phyloP scores from a whole-genome alignment of 2,797 vertebrate genomes.

The Loriculus beryllinus region DNA sequence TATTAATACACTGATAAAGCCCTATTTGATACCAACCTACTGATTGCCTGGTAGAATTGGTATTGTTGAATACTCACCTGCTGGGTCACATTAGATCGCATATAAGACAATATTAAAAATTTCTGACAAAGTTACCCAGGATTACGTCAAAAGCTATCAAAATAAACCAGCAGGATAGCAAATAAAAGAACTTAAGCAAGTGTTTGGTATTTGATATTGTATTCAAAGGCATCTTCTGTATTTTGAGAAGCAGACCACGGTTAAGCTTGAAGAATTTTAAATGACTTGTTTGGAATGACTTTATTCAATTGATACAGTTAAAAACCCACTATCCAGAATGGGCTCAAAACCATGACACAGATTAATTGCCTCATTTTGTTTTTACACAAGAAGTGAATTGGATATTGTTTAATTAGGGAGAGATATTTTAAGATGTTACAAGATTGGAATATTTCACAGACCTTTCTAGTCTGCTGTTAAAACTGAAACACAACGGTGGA shows the following conservation, averaged over 20 bases:
- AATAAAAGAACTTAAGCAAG: background rate
- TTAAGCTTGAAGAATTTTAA: slow-evolving; percentile 19
- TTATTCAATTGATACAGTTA: slow-evolving; percentile 8
- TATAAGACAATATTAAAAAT: background rate
- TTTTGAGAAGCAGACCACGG: background rate
- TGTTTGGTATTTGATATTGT: background rate
- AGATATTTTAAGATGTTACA: background rate
- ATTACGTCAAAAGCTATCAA: background rate
- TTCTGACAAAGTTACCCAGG: background rate
- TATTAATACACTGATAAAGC: background rate
- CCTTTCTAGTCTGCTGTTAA: background rate
- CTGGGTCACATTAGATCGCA: background rate
- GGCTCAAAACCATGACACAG: background rate
- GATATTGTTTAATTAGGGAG: slow-evolving; percentile 39
- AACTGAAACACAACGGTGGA: background rate
- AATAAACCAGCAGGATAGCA: background rate
- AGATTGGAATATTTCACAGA: background rate
- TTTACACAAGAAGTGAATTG: background rate
- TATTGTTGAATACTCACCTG: background rate
- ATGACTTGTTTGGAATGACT: slow-evolving; percentile 2
- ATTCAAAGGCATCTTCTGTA: background rate
- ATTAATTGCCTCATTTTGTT: slow-evolving; percentile 51
- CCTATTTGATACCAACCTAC: background rate
- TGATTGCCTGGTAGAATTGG: background rate
- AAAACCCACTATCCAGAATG: background rate